These are phyloP conservation scores for Bombylius major DNA, from an alignment of 2,888 invertebrate species.

Conservation along the genomic window DNA sequence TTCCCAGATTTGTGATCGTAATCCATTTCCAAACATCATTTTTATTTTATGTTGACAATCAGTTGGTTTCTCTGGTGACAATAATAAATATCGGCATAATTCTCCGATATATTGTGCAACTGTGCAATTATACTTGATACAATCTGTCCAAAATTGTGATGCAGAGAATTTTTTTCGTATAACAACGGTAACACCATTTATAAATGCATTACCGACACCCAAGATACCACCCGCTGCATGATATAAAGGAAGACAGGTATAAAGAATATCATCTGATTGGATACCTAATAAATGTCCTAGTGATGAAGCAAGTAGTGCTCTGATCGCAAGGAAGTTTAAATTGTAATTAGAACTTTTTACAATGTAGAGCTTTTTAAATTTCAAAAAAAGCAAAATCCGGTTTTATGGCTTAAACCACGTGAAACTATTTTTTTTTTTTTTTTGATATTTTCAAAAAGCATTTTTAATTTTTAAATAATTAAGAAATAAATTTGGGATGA, in stretches of 20 bases:
- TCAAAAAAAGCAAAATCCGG: not conserved
- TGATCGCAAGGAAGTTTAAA: not conserved
- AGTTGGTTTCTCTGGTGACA: slow-evolving; percentile 49
- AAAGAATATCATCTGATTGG: slow-evolving; percentile 66
- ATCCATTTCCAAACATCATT: slow-evolving; percentile 87
- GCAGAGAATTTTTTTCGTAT: slow-evolving; percentile 87
- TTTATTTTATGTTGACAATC: slow-evolving; percentile 60
- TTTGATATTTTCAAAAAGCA: too few species aligned
- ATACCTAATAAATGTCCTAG: slow-evolving; percentile 45
- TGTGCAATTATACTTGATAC: slow-evolving; percentile 79
- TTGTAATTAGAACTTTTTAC: too few species aligned
- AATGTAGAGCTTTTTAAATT: not conserved
- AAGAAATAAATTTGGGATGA: too few species aligned
- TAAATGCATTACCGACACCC: slow-evolving; percentile 63
- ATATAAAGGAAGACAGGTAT: slow-evolving; percentile 85
- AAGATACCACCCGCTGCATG: slow-evolving; percentile 87
- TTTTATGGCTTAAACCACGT: too few species aligned
- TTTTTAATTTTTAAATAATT: too few species aligned
- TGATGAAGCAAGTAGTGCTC: not conserved
- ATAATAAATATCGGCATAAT: slow-evolving; percentile 72
- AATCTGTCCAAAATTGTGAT: slow-evolving; percentile 87
- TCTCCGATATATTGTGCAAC: slow-evolving; percentile 87
- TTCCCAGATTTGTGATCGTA: slow-evolving; percentile 87
- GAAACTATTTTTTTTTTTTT: too few species aligned
- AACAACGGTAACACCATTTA: slow-evolving; percentile 68